Evolutionary conservation across 92 coral and sea anemone genomes (phyloP), one percentile per base, ranked within the genome.

Genomic region (Siderastrea siderea): DNA sequence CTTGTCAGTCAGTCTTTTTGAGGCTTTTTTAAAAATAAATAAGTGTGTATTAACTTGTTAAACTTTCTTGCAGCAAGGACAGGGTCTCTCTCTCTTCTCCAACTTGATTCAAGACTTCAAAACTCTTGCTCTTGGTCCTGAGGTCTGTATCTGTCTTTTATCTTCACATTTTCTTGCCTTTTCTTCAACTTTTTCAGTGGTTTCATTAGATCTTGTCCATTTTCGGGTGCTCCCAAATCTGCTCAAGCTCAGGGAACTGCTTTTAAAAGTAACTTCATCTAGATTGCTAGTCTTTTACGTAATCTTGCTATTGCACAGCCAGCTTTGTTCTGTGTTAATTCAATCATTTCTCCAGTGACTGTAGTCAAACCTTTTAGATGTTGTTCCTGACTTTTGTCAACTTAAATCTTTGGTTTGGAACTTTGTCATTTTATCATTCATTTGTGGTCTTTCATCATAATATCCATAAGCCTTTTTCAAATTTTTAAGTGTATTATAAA

Each of bases 41-140:
- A 63, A 63, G 49, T 49, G 81, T 58, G 46, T 82, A 84, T 84
- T 84, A 84, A 84, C 80, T 72, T 73, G 74, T 60, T 74, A 61
- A 83, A 74, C 73, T 84, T 84, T 84, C 83, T 85, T 85, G 38
- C 89, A 85, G 80, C 89, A 92, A 73, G 86, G 93, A 68, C 96
- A 87, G 70, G 98, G 98, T 75, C 83, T 95, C 58, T 95, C 98
- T 93, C 96, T 95, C 83, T 82, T 95, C 92, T 88, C 98, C 89
- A 95, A 94, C 91, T 86, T 97, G 91, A 92, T 97, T 68, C 98
- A 97, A 92, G 99, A 97, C 89, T 93, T 97, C 96, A 97, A 97
- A 92, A 93, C 95, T 80, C 96, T 97, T 67, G 98, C 99, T 86
- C 93, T 97, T 5, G 99, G 99, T 75, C 98, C 96, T 62, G 99